These are phyloP conservation scores for Apamea monoglypha DNA, from an alignment of 2,888 invertebrate species.

Conservation along the genomic window DNA sequence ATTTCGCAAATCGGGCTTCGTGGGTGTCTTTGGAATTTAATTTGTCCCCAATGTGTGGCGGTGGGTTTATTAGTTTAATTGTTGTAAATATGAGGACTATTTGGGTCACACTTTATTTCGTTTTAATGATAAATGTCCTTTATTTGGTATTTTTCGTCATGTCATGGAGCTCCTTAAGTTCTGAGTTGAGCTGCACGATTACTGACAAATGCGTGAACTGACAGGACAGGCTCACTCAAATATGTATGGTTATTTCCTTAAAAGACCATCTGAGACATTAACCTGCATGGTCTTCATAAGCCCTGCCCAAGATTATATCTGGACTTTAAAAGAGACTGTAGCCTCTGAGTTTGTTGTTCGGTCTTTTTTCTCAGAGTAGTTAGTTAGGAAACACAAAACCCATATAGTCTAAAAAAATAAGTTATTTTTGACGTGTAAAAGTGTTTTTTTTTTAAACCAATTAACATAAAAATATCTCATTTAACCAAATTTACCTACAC, in stretches of 20 bases:
- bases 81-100: neutral
- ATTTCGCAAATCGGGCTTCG: too few species aligned
- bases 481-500: too few species aligned
- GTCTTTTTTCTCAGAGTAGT: neutral
- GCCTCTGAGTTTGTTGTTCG: neutral
- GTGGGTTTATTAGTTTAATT: neutral
- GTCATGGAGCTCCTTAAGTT: neutral
- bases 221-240: neutral
- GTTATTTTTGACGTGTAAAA: neutral
- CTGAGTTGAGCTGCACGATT: neutral
- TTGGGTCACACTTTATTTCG: neutral
- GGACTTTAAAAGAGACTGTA: neutral
- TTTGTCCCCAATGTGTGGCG: too few species aligned
- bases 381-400: neutral
- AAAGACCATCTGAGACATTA: neutral
- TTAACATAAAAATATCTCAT: neutral
- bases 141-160: neutral
- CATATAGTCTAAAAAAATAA: neutral
- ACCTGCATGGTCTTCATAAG: too few species aligned
- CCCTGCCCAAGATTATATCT: too few species aligned
- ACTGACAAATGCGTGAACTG: neutral
- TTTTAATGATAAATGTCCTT: neutral
- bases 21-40: too few species aligned
- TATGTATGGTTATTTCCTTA: neutral
- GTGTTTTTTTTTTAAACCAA: neutral